These are phyloP conservation scores for Pangasius mekongensis DNA, from an alignment of 2,797 vertebrate genomes.

Conservation along the genomic window DNA sequence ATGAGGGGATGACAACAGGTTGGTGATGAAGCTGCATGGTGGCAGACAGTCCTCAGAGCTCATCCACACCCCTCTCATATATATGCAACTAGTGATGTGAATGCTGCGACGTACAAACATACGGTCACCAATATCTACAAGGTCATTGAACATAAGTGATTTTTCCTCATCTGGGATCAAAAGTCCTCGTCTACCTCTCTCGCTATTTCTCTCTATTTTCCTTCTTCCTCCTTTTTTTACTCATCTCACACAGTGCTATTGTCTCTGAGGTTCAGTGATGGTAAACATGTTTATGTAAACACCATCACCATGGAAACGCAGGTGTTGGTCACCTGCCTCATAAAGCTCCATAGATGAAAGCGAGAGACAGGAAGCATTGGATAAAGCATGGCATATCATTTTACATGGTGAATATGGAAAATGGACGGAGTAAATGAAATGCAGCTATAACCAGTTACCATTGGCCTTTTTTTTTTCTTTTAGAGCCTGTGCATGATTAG, in stretches of 20 bases:
- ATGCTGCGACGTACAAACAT: background rate
- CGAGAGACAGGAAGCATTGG: background rate
- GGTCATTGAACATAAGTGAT: background rate
- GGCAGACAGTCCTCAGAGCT: background rate
- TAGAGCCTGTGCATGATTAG: background rate
- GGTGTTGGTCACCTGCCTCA: conserved; percentile 44
- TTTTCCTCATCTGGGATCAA: background rate
- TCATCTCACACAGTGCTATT: background rate
- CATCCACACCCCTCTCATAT: background rate
- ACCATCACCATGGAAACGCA: conserved; percentile 45
- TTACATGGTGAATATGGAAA: conserved; percentile 9
- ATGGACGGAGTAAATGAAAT: background rate
- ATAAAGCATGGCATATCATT: background rate
- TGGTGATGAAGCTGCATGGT: background rate
- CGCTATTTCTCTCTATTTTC: background rate
- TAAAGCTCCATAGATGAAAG: conserved; percentile 21
- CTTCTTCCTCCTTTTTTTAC: background rate
- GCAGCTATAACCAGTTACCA: background rate
- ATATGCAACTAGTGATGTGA: background rate
- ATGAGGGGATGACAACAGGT: conserved; percentile 12
- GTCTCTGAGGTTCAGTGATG: conserved; percentile 30
- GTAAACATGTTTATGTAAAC: conserved; percentile 57
- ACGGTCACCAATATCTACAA: background rate
- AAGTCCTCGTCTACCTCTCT: background rate
- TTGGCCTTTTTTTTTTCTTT: background rate